Conservation (phyloP, 2,888 invertebrate genomes). For the Ochropacha duplaris region DNA sequence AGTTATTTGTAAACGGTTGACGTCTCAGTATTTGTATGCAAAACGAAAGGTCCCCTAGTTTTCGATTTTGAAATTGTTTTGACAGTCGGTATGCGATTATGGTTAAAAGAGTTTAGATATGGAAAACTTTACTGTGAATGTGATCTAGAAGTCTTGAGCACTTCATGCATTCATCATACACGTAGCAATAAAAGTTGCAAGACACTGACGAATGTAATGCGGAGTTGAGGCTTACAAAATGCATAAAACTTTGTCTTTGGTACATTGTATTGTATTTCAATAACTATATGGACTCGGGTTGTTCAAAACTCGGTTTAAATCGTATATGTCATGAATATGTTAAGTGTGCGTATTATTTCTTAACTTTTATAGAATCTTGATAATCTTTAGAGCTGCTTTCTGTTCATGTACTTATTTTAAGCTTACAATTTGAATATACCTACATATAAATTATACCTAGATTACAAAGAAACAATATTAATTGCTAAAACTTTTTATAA, state of each 20-base stretch:
- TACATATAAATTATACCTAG: no score
- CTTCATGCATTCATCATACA: constrained; percentile 55
- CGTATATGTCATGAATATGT: constrained; percentile 25
- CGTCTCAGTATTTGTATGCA: constrained; percentile 76
- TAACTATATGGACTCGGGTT: constrained; percentile 41
- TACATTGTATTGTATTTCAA: constrained; percentile 59
- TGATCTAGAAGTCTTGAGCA: constrained; percentile 48
- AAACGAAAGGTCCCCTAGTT: constrained; percentile 62
- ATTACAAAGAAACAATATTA: no score
- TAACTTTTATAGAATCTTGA: not conserved
- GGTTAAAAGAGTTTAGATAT: constrained; percentile 54
- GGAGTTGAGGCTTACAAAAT: constrained; percentile 51
- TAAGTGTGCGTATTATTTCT: constrained; percentile 14
- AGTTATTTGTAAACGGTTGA: constrained; percentile 79
- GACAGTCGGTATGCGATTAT: constrained; percentile 62
- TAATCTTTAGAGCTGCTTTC: not conserved
- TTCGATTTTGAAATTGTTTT: constrained; percentile 74
- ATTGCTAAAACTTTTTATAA: no score
- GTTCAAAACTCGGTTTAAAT: constrained; percentile 37
- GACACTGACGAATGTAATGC: constrained; percentile 71
- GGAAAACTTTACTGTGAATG: constrained; percentile 40
- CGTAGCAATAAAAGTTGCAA: constrained; percentile 75
- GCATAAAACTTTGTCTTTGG: constrained; percentile 55
- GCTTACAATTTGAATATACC: no score
- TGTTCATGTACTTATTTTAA: not conserved